A percentile compares a stretch with the other conserved stretches of the same genome.
phyloP scores from a whole-genome alignment of 2,113 vertebrate species.

The Axis porcinus region DNA sequence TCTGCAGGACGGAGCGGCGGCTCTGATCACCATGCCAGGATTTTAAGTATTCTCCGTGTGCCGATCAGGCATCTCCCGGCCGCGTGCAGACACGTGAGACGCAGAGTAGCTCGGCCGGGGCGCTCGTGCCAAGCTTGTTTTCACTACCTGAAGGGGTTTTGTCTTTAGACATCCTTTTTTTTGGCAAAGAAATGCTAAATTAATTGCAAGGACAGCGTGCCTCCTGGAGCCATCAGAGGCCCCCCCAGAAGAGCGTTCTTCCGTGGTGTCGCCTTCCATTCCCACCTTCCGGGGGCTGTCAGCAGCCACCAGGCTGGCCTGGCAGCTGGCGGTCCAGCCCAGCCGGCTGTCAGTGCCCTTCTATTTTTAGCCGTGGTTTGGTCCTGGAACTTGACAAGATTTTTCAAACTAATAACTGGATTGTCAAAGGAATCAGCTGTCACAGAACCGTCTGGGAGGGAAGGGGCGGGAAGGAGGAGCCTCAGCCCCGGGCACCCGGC shows the following conservation, averaged over 20 bases:
- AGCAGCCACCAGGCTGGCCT: constrained; percentile 26
- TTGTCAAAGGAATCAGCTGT: constrained; percentile 65
- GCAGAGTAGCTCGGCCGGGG: not conserved
- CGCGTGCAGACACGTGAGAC: rapidly evolving
- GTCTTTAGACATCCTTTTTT: constrained; percentile 55
- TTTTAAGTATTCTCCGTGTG: not conserved
- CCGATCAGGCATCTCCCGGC: not conserved
- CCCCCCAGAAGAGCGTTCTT: constrained; percentile 36
- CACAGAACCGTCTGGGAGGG: not conserved
- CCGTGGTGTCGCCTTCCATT: constrained; percentile 27
- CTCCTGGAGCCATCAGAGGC: constrained; percentile 50
- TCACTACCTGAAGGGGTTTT: constrained; percentile 39
- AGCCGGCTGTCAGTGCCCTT: not conserved
- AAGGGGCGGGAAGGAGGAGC: no score
- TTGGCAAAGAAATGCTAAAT: constrained; percentile 58
- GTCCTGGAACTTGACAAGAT: constrained; percentile 62
- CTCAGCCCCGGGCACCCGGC: rapidly evolving
- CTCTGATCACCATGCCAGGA: not conserved
- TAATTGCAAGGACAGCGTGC: constrained; percentile 51
- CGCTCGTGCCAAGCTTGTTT: constrained; percentile 19
- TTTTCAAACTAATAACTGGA: constrained; percentile 72
- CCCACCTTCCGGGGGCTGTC: constrained; percentile 45
- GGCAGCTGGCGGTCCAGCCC: constrained; percentile 1
- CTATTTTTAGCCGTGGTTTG: constrained; percentile 68
- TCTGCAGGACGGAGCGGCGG: not conserved